Evolutionary conservation across 2,113 vertebrate species (phyloP), one percentile per base, ranked within the genome.

Genomic region (Atrichornis clamosus): DNA sequence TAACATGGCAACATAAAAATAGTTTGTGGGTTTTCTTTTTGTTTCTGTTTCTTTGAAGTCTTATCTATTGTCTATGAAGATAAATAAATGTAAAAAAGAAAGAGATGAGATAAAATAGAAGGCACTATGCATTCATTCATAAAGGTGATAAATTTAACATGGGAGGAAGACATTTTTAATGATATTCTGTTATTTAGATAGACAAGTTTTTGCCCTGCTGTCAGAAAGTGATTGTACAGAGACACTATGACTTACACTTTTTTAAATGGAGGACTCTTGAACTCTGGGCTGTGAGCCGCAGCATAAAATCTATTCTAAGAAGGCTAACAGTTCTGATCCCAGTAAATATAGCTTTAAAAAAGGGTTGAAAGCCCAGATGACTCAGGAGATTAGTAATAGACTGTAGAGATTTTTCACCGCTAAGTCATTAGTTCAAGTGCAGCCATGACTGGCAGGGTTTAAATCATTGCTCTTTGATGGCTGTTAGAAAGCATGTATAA

Each of bases 371-470:
- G 67, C 89, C 37, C 81, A 91, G 84, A 91, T 93, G 84, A 93
- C 90, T 97, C 84, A 93, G 89, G 70, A 89, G 62, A 85, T 85
- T 89, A 91, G 80, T 73, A 89, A 72, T 78, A 87, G 87, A 91
- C 74, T 91, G 63, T 49, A 79, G 74, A 89, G 58, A 30, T 77
- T 96, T 95, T 95, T 95, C 65, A 83, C 39, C 87, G 94, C 49
- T 79, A 94, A 91, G 91, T 94, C 89, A 93, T 94, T 93, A 95
- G 89, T 96, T 97, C 95, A 96, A 95, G 82, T 69, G 81, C 82
- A 96, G 67, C 42, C 49, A 30, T 91, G 74, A 80, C 78, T 93
- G 91, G 74, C 93, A 96, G 74, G n/a, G 41, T 89, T 93, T 97
- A 81, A 97, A 95, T 95, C 77, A 87, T 8, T 2, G 55, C n/a